phyloP scores from a whole-genome alignment of 2,113 vertebrate genomes.

The Eupsittula cactorum region DNA sequence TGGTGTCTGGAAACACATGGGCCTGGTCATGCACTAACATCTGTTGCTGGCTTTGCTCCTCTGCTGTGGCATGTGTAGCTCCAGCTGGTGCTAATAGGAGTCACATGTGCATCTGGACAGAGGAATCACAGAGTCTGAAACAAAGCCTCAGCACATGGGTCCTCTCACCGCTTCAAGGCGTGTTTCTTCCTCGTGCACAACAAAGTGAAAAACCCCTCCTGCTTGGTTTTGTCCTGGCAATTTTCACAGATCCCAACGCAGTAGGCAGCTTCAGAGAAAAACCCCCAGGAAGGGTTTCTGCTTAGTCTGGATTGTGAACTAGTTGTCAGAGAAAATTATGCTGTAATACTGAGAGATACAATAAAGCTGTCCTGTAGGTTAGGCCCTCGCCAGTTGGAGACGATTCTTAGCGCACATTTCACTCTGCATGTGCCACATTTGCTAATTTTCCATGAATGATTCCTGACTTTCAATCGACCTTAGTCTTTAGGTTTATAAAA shows the following conservation, averaged over 20 bases:
- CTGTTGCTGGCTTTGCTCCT: background rate
- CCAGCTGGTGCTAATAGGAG: background rate
- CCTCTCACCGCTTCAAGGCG: background rate
- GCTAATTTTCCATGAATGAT: constrained; percentile 58
- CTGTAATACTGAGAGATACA: constrained; percentile 14
- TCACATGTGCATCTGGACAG: background rate
- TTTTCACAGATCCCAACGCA: background rate
- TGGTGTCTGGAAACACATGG: background rate
- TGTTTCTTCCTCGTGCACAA: background rate
- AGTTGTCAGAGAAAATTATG: constrained; percentile 50
- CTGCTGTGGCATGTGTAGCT: background rate
- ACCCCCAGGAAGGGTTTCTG: background rate
- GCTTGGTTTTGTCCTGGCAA: background rate
- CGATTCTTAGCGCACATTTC: constrained; percentile 14
- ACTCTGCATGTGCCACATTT: background rate
- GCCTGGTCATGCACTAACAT: background rate
- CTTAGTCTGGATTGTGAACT: background rate
- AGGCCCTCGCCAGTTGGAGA: constrained; percentile 30
- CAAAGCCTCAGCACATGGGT: background rate
- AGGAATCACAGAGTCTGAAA: background rate
- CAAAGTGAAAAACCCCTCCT: background rate
- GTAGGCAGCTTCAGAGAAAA: constrained; percentile 6
- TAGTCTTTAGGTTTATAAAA: constrained; percentile 44
- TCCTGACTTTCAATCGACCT: constrained; percentile 56
- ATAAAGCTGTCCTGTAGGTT: constrained; percentile 44